Percentiles rank a stretch among this genome's conserved stretches.
phyloP scores from a whole-genome alignment of 2,797 vertebrate genomes.

The Limnodromus scolopaceus region DNA sequence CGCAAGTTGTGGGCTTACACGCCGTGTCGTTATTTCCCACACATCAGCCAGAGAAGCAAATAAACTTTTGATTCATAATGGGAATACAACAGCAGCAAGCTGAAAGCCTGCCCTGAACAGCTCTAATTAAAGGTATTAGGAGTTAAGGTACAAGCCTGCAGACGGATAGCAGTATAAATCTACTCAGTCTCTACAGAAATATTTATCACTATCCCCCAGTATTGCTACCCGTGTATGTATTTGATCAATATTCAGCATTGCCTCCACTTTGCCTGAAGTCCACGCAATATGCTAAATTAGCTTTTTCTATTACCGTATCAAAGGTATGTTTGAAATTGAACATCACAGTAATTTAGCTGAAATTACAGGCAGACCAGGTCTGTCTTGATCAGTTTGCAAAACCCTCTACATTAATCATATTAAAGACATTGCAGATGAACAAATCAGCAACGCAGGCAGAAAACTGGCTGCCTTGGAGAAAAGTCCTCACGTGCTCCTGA shows the following conservation, averaged over 20 bases:
- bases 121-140: conserved; percentile 15
- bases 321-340: conserved; percentile 29
- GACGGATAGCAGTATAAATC: neutral
- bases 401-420: conserved; percentile 42
- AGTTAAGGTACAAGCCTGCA: neutral
- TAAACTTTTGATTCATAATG: conserved; percentile 53
- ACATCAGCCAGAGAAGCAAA: conserved; percentile 33
- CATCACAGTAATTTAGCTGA: conserved; percentile 55
- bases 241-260: conserved; percentile 57
- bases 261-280: neutral
- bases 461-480: neutral
- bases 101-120: neutral
- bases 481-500: neutral
- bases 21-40: conserved; percentile 2
- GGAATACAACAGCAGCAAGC: conserved; percentile 5
- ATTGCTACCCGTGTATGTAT: neutral
- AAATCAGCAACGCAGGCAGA: conserved; percentile 22
- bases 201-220: neutral
- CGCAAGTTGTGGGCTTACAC: neutral
- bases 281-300: conserved; percentile 45
- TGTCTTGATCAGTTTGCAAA: conserved; percentile 58
- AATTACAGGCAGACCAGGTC: conserved; percentile 50
- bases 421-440: conserved; percentile 57
- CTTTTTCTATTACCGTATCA: conserved; percentile 54
- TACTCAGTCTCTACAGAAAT: neutral